phyloP scores from a whole-genome alignment of 1,140 invertebrate genomes.

The Drosophila elegans region DNA sequence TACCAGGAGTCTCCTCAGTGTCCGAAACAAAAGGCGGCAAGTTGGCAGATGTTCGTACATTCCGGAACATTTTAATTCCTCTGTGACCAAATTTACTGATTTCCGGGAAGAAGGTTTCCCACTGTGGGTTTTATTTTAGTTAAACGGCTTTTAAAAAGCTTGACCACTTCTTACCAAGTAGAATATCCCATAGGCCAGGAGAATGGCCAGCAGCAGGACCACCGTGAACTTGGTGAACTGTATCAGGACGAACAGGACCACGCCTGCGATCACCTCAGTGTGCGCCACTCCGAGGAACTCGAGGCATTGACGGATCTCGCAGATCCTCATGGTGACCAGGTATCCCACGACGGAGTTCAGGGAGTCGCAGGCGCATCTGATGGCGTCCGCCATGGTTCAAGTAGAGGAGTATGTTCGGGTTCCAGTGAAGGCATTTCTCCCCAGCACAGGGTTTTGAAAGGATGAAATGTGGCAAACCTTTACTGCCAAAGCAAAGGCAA shows the following conservation, averaged over 20 bases:
- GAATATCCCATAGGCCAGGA: conserved; percentile 53
- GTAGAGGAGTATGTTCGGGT: conserved; percentile 5
- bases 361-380: conserved; percentile 4
- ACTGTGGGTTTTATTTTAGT: not conserved
- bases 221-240: conserved; percentile 65
- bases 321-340: conserved; percentile 30
- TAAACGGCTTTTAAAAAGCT: not conserved
- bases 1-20: conserved; percentile 1
- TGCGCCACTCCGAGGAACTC: conserved; percentile 58
- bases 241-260: conserved; percentile 53
- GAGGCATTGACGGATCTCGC: conserved; percentile 52
- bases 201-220: conserved; percentile 47
- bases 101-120: conserved; percentile 46
- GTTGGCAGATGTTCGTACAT: conserved; percentile 18
- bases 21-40: conserved; percentile 18
- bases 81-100: conserved; percentile 7
- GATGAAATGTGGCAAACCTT: not conserved
- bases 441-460: conserved; percentile 2
- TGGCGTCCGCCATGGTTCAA: conserved; percentile 45
- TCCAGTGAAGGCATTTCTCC: conserved; percentile 26
- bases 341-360: conserved; percentile 6
- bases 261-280: conserved; percentile 37
- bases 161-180: conserved; percentile 52
- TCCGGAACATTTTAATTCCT: conserved; percentile 1
- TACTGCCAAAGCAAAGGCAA: conserved; percentile 10